phyloP scores from a whole-genome alignment of 2,888 invertebrate species.

The Volucella inflata region DNA sequence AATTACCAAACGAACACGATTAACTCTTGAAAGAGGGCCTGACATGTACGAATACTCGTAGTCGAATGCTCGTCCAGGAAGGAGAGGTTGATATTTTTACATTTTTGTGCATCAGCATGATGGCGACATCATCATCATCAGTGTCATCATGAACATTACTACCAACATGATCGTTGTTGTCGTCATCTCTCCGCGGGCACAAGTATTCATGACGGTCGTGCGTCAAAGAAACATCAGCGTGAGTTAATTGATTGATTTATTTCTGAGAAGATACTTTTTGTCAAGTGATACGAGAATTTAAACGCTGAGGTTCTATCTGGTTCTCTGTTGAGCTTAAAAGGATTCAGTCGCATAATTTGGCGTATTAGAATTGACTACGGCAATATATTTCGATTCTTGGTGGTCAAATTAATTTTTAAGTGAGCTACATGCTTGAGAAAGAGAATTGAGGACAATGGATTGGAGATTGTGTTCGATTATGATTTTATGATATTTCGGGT shows the following conservation, averaged over 20 bases:
- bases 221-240: slow-evolving; percentile 76
- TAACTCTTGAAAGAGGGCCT: slow-evolving; percentile 64
- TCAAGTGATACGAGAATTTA: slow-evolving; percentile 39
- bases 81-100: slow-evolving; percentile 68
- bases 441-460: not conserved
- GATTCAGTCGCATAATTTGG: slow-evolving; percentile 65
- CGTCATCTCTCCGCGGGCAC: slow-evolving; percentile 25
- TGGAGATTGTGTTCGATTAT: slow-evolving; percentile 57
- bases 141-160: not conserved
- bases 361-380: slow-evolving; percentile 66
- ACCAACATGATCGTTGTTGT: slow-evolving; percentile 20
- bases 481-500: slow-evolving; percentile 74
- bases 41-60: not conserved
- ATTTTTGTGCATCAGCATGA: slow-evolving; percentile 58
- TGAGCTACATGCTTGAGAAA: not conserved
- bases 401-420: slow-evolving; percentile 54
- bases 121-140: slow-evolving; percentile 56
- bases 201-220: slow-evolving; percentile 62
- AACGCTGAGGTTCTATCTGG: slow-evolving; percentile 33
- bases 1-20: slow-evolving; percentile 79
- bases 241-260: slow-evolving; percentile 84
- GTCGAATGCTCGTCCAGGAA: slow-evolving; percentile 20
- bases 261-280: slow-evolving; percentile 79
- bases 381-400: slow-evolving; percentile 72
- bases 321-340: slow-evolving; percentile 3